Evolutionary conservation across 2,888 invertebrate species (phyloP).

Genomic region (Cyclophora punctaria): DNA sequence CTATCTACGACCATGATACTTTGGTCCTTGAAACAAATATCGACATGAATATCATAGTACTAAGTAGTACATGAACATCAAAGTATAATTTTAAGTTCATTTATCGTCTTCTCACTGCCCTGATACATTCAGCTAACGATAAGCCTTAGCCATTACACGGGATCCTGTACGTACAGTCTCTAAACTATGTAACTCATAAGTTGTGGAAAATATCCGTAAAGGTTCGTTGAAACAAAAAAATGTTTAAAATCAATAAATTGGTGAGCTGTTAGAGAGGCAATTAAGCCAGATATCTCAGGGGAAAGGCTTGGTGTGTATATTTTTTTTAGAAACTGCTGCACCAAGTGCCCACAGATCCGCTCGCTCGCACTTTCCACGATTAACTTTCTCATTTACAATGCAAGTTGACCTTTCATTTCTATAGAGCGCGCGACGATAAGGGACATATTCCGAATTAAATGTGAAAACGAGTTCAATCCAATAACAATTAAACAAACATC

Average conservation of each 20-base stretch:
- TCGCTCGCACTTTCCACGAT: conserved; percentile 68
- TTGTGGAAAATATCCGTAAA: neutral
- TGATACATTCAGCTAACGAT: too few species aligned
- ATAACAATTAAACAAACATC: too few species aligned
- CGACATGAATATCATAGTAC: too few species aligned
- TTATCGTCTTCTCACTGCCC: too few species aligned
- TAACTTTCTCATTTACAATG: conserved; percentile 71
- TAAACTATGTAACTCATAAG: too few species aligned
- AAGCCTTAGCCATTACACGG: too few species aligned
- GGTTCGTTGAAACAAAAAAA: neutral
- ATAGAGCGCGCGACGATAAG: conserved; percentile 47
- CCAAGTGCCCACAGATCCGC: conserved; percentile 50
- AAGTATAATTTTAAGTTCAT: too few species aligned
- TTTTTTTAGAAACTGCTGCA: conserved; percentile 54
- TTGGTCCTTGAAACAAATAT: too few species aligned
- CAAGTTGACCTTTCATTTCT: conserved; percentile 68
- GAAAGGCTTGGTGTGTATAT: conserved; percentile 30
- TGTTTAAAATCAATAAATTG: neutral
- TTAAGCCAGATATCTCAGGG: conserved; percentile 21
- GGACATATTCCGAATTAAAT: conserved; percentile 22
- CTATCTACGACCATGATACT: too few species aligned
- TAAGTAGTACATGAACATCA: too few species aligned
- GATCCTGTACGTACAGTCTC: too few species aligned
- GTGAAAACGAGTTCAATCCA: too few species aligned
- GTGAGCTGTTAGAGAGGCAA: conserved; percentile 19